Evolutionary conservation across 2,113 vertebrate species (phyloP).

Genomic region (Amblyopsis rosae): DNA sequence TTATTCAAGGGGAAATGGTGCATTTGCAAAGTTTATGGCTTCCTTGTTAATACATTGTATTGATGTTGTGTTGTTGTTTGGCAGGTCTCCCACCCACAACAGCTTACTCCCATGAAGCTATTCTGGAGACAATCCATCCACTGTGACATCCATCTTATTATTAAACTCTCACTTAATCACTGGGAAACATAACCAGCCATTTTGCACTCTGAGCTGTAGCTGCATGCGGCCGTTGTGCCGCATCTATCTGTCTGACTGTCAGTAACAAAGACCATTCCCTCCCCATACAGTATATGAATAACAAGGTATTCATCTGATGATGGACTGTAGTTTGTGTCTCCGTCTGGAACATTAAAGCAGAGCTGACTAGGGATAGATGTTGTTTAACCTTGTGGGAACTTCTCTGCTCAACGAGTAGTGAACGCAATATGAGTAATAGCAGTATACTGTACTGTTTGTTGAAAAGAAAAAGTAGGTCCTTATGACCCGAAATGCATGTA

Average conservation of each 20-base stretch:
- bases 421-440: constrained; percentile 20
- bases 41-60: constrained; percentile 9
- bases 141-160: background rate
- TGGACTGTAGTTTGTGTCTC: background rate
- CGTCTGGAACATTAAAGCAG: background rate
- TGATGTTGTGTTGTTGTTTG: constrained; percentile 33
- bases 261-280: too few relatives aligned
- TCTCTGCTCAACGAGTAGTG: background rate
- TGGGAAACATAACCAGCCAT: too few relatives aligned
- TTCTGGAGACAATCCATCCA: background rate
- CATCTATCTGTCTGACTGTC: too few relatives aligned
- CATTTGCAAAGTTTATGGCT: constrained; percentile 31
- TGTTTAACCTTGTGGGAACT: constrained; percentile 33
- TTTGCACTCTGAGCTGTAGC: too few relatives aligned
- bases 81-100: constrained; percentile 8
- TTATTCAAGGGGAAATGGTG: constrained; percentile 5
- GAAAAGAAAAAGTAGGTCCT: constrained; percentile 21
- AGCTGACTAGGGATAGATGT: constrained; percentile 9
- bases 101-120: constrained; percentile 8
- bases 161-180: background rate
- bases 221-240: too few relatives aligned
- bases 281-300: background rate
- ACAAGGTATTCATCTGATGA: background rate
- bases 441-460: constrained; percentile 31
- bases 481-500: background rate